Conservation (phyloP, 2,888 invertebrate genomes). For the Tetrapedia diversipes region DNA sequence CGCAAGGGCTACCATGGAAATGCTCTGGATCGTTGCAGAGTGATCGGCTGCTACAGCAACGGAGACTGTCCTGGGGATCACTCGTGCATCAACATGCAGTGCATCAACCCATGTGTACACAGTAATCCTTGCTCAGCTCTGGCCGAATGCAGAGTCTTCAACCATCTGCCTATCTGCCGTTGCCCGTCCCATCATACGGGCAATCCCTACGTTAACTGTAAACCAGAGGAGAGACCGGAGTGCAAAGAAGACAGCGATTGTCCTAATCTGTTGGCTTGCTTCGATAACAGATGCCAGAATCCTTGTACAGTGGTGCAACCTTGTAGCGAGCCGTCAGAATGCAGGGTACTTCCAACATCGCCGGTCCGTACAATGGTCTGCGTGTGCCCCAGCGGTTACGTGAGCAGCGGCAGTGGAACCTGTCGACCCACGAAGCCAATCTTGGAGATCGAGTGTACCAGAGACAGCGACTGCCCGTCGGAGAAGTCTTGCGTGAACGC, state of each 20-base stretch:
- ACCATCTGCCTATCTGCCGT: conserved; percentile 93
- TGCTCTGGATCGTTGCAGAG: conserved; percentile 88
- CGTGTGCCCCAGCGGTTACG: conserved; percentile 94
- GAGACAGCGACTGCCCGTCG: conserved; percentile 90
- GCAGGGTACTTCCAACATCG: conserved; percentile 91
- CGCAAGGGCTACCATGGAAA: conserved; percentile 91
- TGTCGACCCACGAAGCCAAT: conserved; percentile 90
- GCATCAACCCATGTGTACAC: conserved; percentile 92
- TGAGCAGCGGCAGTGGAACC: conserved; percentile 91
- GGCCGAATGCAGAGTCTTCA: conserved; percentile 91
- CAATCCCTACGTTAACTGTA: conserved; percentile 92
- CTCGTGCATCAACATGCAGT: conserved; percentile 93
- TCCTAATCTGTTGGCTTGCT: conserved; percentile 90
- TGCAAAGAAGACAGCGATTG: conserved; percentile 93
- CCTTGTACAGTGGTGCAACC: conserved; percentile 91
- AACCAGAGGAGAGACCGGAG: conserved; percentile 88
- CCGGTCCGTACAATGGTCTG: conserved; percentile 96
- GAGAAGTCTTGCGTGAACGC: conserved; percentile 92
- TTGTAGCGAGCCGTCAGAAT: conserved; percentile 91
- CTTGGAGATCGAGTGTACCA: conserved; percentile 87
- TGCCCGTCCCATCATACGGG: conserved; percentile 90
- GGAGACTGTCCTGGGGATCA: conserved; percentile 94
- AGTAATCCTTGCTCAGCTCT: conserved; percentile 90
- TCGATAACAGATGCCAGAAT: conserved; percentile 92
- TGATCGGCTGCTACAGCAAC: conserved; percentile 93